Evolutionary conservation across 1,140 invertebrate genomes (phyloP), one percentile per base, ranked within the genome.

Genomic region (Wasmannia auropunctata): DNA sequence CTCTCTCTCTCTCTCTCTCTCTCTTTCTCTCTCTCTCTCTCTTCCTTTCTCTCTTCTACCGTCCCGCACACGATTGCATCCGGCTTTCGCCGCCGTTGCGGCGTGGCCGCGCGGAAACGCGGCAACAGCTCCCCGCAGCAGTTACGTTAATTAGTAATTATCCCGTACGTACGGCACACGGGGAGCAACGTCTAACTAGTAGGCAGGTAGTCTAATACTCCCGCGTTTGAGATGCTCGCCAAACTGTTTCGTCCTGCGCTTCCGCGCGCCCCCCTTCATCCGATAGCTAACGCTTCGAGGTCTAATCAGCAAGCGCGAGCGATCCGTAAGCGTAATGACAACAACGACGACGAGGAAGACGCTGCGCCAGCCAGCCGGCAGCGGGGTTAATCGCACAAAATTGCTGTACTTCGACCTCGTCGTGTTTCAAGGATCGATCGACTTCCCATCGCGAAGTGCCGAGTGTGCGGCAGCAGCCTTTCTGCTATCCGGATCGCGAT

Each of bases 111-210:
- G 43, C 25, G 40, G 56, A 28, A 80, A 40, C 22, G 19, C 28
- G 31, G 62, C 79, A 31, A 51, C 67, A 19, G 49, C 28, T 86
- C 51, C 49, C 56, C 25, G n/a, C 51, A 60, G 54, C 37, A 62
- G 72, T 79, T 85, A 62, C 37, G 56, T 70, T 67, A 87, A 87
- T 85, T 87, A 80, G 62, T 67, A 67, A 87, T 87, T 88, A 87
- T 85, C 72, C 31, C 46, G 40, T 60, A 54, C 60, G 76, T 49
- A 4, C 31, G 37, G 56, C 28, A 34, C 19, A 62, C 37, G 54
- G 10, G 56, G 25, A 16, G 60, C 58, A 54, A 56, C 19, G 25
- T 51, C 76, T 86, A 88, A 88, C 75, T 86, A 86, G 76, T 76
- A 88, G 69, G 85, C 85, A 72, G 70, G 67, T 37, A 56, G 51